Percentiles rank a stretch among this genome's conserved stretches.
Evolutionary conservation across 2,113 vertebrate species (phyloP).

Genomic region (Cephalopholis sonnerati): DNA sequence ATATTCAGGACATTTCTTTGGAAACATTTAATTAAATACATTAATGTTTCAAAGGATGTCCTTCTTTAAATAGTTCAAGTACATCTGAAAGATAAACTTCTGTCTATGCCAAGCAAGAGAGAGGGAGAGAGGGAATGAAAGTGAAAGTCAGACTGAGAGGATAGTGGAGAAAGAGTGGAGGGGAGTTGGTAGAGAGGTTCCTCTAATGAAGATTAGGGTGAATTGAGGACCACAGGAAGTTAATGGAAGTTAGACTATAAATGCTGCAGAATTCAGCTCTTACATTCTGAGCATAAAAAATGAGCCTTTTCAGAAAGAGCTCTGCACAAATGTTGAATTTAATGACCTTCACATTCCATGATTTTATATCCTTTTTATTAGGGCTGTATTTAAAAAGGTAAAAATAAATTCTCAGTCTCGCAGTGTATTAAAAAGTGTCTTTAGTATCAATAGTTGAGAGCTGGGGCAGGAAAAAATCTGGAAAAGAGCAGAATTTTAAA

Average conservation of each 20-base stretch:
- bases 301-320: conserved; percentile 7
- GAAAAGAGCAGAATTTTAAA: too few species aligned
- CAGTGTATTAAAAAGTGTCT: background rate
- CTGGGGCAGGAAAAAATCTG: too few species aligned
- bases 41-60: conserved; percentile 71
- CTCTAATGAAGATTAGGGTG: conserved; percentile 32
- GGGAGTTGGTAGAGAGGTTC: conserved; percentile 3
- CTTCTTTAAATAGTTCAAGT: conserved; percentile 68
- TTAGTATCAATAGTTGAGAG: too few species aligned
- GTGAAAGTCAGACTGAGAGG: conserved; percentile 8
- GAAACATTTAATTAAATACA: conserved; percentile 74
- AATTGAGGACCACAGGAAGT: conserved; percentile 40
- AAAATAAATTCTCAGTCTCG: background rate
- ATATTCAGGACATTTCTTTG: conserved; percentile 72
- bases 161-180: background rate
- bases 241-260: conserved; percentile 38
- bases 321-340: conserved; percentile 17
- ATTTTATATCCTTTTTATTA: conserved; percentile 28
- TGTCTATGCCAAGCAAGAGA: conserved; percentile 29
- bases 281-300: conserved; percentile 10
- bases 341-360: conserved; percentile 24
- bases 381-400: conserved; percentile 7
- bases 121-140: conserved; percentile 6
- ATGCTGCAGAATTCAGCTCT: conserved; percentile 17
- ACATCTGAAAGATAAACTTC: conserved; percentile 68